These are phyloP conservation scores for Eurypyga helias DNA, from an alignment of 2,113 vertebrate species.

Conservation along the genomic window DNA sequence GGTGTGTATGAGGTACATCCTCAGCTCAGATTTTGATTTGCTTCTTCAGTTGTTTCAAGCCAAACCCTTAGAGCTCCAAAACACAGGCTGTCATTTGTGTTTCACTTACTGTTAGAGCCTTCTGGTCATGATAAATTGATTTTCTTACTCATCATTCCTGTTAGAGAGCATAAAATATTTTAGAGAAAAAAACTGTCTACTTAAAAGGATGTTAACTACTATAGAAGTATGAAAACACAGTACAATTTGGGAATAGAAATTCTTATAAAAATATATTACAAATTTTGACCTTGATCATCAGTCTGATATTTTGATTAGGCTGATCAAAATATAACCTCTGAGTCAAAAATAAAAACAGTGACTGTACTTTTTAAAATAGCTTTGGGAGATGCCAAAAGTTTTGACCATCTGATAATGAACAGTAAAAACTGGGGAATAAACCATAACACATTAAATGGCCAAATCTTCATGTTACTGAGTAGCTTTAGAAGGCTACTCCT, in stretches of 20 bases:
- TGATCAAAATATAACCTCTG: neutral
- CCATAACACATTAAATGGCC: neutral
- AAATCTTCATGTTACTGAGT: neutral
- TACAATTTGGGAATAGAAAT: neutral
- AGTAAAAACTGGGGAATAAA: neutral
- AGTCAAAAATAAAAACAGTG: neutral
- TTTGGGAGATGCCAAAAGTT: conserved; percentile 2
- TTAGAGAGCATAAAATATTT: neutral
- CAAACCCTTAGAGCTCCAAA: neutral
- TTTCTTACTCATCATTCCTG: neutral
- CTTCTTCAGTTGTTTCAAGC: neutral
- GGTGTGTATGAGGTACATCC: fast-evolving
- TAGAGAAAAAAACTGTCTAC: neutral
- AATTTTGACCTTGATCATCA: neutral
- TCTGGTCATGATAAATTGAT: neutral
- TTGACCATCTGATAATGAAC: neutral
- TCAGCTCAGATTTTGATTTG: neutral
- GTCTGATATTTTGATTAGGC: neutral
- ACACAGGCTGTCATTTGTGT: neutral
- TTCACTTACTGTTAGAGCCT: neutral
- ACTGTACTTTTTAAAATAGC: neutral
- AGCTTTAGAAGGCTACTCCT: neutral
- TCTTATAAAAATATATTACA: neutral
- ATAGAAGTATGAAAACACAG: neutral
- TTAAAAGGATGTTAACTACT: neutral